Percentiles rank a stretch among this genome's conserved stretches.
Conservation (phyloP, 2,797 vertebrate species). For the Rhabdomys pumilio region DNA sequence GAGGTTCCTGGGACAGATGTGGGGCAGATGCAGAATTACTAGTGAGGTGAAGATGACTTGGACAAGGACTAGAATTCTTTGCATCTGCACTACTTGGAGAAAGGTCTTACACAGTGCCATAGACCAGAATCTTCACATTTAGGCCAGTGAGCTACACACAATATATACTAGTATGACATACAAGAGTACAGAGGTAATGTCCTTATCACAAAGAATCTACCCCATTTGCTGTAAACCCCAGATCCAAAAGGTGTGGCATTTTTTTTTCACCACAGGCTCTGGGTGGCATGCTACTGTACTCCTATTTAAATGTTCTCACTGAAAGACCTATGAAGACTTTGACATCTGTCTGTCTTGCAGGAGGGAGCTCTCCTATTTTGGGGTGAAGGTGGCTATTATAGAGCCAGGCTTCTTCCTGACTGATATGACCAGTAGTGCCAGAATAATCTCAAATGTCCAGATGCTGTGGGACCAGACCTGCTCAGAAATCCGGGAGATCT, state of each 20-base stretch:
- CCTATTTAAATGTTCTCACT: background rate
- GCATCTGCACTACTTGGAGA: background rate
- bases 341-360: constrained; percentile 5
- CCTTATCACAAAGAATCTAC: too few relatives aligned
- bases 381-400: constrained; percentile 85
- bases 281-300: background rate
- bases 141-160: background rate
- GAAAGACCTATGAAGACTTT: background rate
- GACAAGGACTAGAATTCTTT: too few relatives aligned
- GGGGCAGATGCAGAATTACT: background rate
- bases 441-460: accelerated
- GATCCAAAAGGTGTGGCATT: background rate
- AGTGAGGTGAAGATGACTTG: background rate
- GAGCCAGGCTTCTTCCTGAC: constrained; percentile 85
- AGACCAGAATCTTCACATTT: background rate
- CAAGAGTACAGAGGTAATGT: background rate
- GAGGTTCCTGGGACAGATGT: background rate
- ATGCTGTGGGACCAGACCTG: constrained; percentile 63
- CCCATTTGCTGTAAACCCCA: background rate
- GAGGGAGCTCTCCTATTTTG: constrained; percentile 76
- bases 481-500: constrained; percentile 73
- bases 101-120: background rate
- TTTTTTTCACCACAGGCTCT: background rate
- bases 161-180: background rate
- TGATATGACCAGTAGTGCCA: accelerated